These are phyloP conservation scores for Zhuqinia jingwanae DNA, from an alignment of 2,888 invertebrate genomes.

Conservation along the genomic window DNA sequence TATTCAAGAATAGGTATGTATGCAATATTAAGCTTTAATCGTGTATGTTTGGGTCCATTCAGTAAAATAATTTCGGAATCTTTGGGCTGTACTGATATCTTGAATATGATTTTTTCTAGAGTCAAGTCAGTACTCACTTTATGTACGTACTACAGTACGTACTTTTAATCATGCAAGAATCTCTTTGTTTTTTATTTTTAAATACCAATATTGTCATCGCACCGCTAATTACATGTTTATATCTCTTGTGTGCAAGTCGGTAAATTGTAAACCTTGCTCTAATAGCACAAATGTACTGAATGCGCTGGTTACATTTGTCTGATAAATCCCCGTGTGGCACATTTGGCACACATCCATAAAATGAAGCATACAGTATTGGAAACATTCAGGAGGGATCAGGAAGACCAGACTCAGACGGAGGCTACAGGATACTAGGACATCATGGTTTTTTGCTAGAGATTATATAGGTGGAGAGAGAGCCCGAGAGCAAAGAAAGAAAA, in stretches of 20 bases:
- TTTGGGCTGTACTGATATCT: no score
- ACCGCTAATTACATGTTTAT: conserved; percentile 14
- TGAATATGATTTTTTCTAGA: no score
- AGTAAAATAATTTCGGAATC: no score
- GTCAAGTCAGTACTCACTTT: no score
- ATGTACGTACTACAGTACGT: no score
- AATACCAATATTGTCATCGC: not conserved
- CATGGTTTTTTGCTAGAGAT: not conserved
- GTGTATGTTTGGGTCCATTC: no score
- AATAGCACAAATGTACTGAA: conserved; percentile 14
- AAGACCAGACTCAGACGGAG: not conserved
- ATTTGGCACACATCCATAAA: conserved; percentile 55
- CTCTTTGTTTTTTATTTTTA: conserved; percentile 9
- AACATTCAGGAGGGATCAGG: not conserved
- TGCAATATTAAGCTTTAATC: no score
- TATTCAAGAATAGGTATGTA: no score
- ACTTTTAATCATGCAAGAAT: not conserved
- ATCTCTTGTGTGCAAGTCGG: not conserved
- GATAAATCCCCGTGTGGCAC: conserved; percentile 62
- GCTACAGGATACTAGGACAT: not conserved
- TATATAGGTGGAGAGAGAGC: no score
- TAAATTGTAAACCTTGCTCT: conserved; percentile 37
- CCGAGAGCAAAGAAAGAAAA: no score
- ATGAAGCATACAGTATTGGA: not conserved
- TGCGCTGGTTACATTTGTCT: conserved; percentile 30